Evolutionary conservation across 2,113 vertebrate genomes (phyloP).

Genomic region (Scomber colias): DNA sequence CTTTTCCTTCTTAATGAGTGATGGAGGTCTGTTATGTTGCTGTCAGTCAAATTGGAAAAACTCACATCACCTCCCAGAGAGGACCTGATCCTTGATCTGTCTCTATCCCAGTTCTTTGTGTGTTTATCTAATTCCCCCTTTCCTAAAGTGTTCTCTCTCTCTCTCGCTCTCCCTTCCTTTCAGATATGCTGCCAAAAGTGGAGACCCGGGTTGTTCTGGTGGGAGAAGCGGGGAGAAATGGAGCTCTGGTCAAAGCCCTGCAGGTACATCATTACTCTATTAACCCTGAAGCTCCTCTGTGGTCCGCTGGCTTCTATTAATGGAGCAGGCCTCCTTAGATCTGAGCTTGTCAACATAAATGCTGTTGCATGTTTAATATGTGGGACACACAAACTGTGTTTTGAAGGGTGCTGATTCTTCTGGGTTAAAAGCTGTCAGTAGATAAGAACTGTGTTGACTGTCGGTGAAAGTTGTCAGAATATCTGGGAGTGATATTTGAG

Average conservation of each 20-base stretch:
- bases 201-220: conserved; percentile 93
- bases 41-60: neutral
- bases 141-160: neutral
- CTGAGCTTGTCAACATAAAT: neutral
- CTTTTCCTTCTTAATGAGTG: neutral
- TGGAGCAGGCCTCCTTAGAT: neutral
- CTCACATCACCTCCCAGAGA: neutral
- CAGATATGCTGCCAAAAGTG: conserved; percentile 92
- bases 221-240: conserved; percentile 86
- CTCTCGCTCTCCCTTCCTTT: conserved; percentile 52
- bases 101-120: neutral
- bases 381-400: neutral
- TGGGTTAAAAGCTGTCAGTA: neutral
- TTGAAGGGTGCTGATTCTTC: conserved; percentile 1
- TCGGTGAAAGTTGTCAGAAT: neutral
- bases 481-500: neutral
- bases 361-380: conserved; percentile 2
- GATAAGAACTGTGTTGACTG: no score
- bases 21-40: neutral
- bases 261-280: conserved; percentile 85
- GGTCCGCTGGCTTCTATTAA: conserved; percentile 5
- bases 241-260: conserved; percentile 89
- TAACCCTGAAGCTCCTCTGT: neutral
- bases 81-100: neutral
- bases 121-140: neutral